phyloP scores from a whole-genome alignment of 1,140 invertebrate species.

The Coptotermes formosanus region DNA sequence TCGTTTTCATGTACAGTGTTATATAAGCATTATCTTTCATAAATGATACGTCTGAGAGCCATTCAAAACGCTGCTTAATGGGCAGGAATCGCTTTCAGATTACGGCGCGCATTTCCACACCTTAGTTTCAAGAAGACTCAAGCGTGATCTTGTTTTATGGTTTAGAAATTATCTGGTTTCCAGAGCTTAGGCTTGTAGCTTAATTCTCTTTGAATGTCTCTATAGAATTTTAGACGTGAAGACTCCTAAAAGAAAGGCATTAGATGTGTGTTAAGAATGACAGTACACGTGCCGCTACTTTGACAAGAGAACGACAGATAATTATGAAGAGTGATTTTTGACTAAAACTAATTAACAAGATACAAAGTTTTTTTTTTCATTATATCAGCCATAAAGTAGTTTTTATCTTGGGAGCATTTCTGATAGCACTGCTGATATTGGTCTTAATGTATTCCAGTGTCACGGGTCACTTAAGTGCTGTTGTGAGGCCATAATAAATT shows the following conservation, averaged over 20 bases:
- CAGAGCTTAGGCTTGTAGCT: neutral
- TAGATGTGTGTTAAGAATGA: neutral
- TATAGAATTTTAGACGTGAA: neutral
- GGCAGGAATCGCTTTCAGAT: neutral
- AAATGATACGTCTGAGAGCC: neutral
- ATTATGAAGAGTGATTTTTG: too few relatives aligned
- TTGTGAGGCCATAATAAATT: too few relatives aligned
- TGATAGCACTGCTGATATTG: too few relatives aligned
- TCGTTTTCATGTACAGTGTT: too few relatives aligned
- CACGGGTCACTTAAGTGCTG: too few relatives aligned
- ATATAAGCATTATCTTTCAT: neutral
- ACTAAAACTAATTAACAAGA: too few relatives aligned
- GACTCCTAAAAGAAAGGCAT: neutral
- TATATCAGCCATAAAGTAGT: too few relatives aligned
- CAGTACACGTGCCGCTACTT: neutral
- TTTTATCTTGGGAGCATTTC: too few relatives aligned
- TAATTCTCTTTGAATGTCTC: neutral
- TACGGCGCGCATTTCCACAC: neutral
- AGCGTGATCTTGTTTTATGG: slow-evolving; percentile 14
- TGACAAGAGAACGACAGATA: neutral
- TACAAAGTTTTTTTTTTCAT: too few relatives aligned
- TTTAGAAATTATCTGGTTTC: slow-evolving; percentile 17
- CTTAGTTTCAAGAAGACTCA: neutral
- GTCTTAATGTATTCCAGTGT: too few relatives aligned
- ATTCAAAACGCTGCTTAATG: neutral